Percentiles rank a stretch among this genome's conserved stretches.
Evolutionary conservation across 1,140 invertebrate genomes (phyloP).

Genomic region (Scaptomyza hsui): DNA sequence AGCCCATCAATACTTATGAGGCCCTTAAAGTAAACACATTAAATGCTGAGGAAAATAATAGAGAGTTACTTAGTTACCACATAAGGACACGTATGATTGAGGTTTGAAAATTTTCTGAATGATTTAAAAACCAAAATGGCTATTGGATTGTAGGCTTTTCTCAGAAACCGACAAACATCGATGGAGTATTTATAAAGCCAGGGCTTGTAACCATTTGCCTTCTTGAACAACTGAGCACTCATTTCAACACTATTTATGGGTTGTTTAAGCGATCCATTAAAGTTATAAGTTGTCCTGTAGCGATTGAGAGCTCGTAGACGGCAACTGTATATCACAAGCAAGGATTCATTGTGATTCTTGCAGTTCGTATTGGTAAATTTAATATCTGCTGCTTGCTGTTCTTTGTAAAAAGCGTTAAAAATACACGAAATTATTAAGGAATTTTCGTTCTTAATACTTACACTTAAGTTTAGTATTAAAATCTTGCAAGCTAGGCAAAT

Average conservation of each 20-base stretch:
- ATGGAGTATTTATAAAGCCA: conserved; percentile 1
- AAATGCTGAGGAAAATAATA: no score
- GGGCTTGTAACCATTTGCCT: conserved; percentile 15
- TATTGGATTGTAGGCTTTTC: not conserved
- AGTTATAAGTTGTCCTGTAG: conserved; percentile 1
- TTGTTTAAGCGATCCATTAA: not conserved
- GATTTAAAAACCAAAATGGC: not conserved
- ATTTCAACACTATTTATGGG: not conserved
- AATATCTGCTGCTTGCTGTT: not conserved
- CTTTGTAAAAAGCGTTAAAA: no score
- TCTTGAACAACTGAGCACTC: not conserved
- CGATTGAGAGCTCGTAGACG: conserved; percentile 14
- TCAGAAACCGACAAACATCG: conserved; percentile 11
- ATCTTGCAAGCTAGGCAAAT: not conserved
- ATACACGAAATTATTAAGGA: no score
- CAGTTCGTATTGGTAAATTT: conserved; percentile 26
- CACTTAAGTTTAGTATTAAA: not conserved
- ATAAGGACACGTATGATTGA: conserved; percentile 27
- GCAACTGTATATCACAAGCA: not conserved
- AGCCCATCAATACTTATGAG: not conserved
- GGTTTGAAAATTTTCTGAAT: conserved; percentile 5
- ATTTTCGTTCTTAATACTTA: not conserved
- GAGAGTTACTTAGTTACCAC: no score
- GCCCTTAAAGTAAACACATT: no score
- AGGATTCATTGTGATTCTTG: conserved; percentile 3